These are phyloP conservation scores for Sinopyrophorus schimmeli DNA, from an alignment of 2,888 invertebrate genomes.

Conservation along the genomic window DNA sequence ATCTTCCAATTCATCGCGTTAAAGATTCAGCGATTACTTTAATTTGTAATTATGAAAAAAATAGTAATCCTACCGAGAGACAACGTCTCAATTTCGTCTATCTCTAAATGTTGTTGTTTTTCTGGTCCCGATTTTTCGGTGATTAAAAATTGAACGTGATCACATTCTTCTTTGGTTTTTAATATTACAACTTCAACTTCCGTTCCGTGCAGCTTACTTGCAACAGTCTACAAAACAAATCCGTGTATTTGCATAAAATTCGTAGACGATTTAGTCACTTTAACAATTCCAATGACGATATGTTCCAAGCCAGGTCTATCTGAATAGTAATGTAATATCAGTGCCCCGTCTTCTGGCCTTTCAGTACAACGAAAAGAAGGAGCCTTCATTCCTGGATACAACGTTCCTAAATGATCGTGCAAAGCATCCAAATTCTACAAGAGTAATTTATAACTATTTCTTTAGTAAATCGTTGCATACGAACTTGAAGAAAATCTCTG, in stretches of 20 bases:
- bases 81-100: conserved; percentile 72
- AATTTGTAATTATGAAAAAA: too few relatives aligned
- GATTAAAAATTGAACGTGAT: conserved; percentile 91
- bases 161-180: conserved; percentile 84
- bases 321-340: conserved; percentile 94
- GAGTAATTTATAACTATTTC: too few relatives aligned
- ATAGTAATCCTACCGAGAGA: conserved; percentile 70
- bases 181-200: conserved; percentile 91
- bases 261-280: too few relatives aligned
- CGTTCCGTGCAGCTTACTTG: conserved; percentile 88
- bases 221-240: conserved; percentile 73
- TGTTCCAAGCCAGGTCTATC: conserved; percentile 92
- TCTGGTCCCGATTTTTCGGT: conserved; percentile 77
- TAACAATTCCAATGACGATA: conserved; percentile 96
- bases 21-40: too few relatives aligned
- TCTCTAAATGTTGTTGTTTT: conserved; percentile 67
- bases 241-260: background rate
- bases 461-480: background rate
- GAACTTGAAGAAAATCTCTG: conserved; percentile 89
- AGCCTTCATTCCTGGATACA: conserved; percentile 93
- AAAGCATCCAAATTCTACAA: conserved; percentile 91
- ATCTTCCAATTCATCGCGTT: too few relatives aligned
- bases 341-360: conserved; percentile 82
- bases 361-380: conserved; percentile 96
- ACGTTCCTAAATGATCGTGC: conserved; percentile 91